These are phyloP conservation scores for Fabriciana adippe DNA, from an alignment of 2,888 invertebrate species.

Conservation along the genomic window DNA sequence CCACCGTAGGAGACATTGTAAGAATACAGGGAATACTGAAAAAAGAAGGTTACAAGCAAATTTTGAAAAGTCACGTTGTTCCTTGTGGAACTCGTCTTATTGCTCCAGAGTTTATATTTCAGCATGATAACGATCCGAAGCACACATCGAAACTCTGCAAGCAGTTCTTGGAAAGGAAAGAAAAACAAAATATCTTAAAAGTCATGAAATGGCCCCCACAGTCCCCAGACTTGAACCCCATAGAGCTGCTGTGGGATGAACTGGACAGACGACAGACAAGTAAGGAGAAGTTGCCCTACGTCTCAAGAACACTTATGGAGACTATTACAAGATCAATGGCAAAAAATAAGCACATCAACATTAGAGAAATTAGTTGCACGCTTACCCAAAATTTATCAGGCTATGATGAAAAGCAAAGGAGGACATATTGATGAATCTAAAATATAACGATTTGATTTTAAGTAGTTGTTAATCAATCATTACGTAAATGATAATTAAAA, in stretches of 20 bases:
- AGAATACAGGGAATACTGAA: no score
- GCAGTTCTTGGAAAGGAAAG: neutral
- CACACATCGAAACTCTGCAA: neutral
- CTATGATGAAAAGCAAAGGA: no score
- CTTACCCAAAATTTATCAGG: no score
- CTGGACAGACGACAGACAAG: neutral
- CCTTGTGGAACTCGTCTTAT: neutral
- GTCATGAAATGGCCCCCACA: constrained; percentile 5
- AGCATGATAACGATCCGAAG: constrained; percentile 4
- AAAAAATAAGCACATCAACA: no score
- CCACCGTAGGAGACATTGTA: no score
- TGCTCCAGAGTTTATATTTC: neutral
- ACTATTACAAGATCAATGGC: no score
- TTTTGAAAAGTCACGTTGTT: neutral
- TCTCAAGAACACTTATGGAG: constrained; percentile 7
- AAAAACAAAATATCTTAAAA: neutral
- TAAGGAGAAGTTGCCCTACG: neutral
- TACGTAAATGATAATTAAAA: no score
- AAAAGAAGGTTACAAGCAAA: constrained; percentile 7
- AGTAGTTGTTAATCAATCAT: no score
- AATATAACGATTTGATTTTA: no score
- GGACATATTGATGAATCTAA: no score
- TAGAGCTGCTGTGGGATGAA: constrained; percentile 4
- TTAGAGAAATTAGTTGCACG: no score
- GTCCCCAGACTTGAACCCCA: neutral